Evolutionary conservation across 2,888 invertebrate species (phyloP), one percentile per base, ranked within the genome.

Genomic region (Xestia ashworthii): DNA sequence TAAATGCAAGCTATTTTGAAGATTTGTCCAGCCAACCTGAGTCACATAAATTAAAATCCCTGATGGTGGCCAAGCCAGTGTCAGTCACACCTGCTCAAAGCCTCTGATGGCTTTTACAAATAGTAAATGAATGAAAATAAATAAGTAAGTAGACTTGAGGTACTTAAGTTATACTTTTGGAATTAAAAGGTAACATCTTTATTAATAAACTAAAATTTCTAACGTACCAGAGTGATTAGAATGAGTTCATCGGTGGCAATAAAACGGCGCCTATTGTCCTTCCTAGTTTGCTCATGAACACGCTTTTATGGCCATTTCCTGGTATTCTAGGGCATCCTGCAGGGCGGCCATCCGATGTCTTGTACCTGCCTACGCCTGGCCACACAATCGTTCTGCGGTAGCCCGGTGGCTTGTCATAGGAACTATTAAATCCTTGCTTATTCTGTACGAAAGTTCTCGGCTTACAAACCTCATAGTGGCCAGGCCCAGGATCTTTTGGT

Each of bases 401-500:
- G 0, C 95, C 95, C 0, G 93, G 95, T 0, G 94, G 92, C 68
- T 91, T 93, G 78, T 95, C 94, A 79, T 95, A 95, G 16, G 94
- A 93, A 78, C 95, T 96, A 83, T 96, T 95, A 75, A 96, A 96
- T 0, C 92, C 94, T 11, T 84, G 73, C 71, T 87, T 92, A 82
- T 93, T 90, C 79, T 94, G 87, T 55, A 86, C 89, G 73, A 95
- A 94, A 4, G 85, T 84, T 72, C 84, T 92, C 0, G 90, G 89
- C 46, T 90, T 89, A 32, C 89, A 88, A 8, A 93, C 78, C 41
- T 93, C 89, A 82, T 97, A 97, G 74, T 93, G 89, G 0, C 95
- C 95, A 0, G 97, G 97, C 0, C 97, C 97, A 0, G 97, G 97
- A 1, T 96, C 96, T 0, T 92, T 87, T 0, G 97, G 95, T 70